These are phyloP conservation scores for Pachyrhynchus sulphureomaculatus DNA, from an alignment of 1,140 invertebrate genomes.

Conservation along the genomic window DNA sequence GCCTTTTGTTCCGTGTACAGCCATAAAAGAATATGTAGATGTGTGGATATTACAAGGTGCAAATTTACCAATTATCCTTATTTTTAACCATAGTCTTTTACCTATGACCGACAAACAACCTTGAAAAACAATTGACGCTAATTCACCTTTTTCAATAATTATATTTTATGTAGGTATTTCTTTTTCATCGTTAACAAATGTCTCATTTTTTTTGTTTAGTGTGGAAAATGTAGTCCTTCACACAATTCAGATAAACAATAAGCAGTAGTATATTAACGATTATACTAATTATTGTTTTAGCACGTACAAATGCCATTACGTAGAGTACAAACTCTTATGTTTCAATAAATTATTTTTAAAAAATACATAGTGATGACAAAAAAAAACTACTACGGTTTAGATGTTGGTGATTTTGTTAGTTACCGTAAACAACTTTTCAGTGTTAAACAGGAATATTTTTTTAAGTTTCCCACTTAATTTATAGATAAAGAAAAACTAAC, in stretches of 20 bases:
- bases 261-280: neutral
- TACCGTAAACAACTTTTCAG: too few relatives aligned
- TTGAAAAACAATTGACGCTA: neutral
- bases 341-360: too few relatives aligned
- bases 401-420: too few relatives aligned
- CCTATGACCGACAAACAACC: constrained; percentile 3
- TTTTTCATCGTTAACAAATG: neutral
- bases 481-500: too few relatives aligned
- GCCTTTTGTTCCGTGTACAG: too few relatives aligned
- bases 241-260: neutral
- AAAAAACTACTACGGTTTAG: too few relatives aligned
- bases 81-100: neutral
- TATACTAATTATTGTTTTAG: neutral
- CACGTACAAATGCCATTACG: neutral
- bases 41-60: neutral
- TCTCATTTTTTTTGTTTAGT: neutral
- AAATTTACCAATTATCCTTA: neutral
- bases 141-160: neutral
- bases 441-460: too few relatives aligned
- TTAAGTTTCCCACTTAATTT: too few relatives aligned
- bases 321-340: neutral
- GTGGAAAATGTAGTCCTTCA: neutral
- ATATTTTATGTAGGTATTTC: neutral
- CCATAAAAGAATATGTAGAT: too few relatives aligned
- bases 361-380: neutral